Base-by-base conservation (phyloP, 2,888 invertebrate species). In the Myopa testacea region DNA sequence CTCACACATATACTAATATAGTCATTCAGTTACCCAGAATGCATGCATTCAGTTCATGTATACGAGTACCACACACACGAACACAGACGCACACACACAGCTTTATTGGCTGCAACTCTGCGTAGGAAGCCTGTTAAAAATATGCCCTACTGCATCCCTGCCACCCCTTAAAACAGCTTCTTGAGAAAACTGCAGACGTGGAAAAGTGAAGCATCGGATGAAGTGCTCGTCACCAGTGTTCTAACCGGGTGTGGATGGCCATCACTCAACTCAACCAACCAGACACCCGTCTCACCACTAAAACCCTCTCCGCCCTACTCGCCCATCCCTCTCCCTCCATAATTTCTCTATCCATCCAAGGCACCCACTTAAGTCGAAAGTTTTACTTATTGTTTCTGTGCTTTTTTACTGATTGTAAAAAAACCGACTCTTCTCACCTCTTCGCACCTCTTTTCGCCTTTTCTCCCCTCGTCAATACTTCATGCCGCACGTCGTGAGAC, bases 81-180 rank as follows among this genome's bases (percentile, higher is more conserved):
- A 60, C 60, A 62, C 69, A n/a, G n/a, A 37, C 5, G 26, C 72
- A 75, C 50, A 52, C 38, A 52, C 26, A n/a, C 52, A n/a, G n/a
- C 10, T 60, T n/a, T 63, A 62, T 76, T 45, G 1, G 73, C 52
- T 63, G 40, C 34, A 19, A 50, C 16, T 70, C 19, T 26, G 62
- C 50, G 62, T 81, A 86, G 87, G 86, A 87, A 87, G 87, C 87
- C 87, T n/a, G 86, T 86, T 86, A 86, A 87, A 87, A 87, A 86
- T 87, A 84, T 84, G 85, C 86, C 45, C 10, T 3, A 45, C 45
- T 45, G 7, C 45, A 10, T 45, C 45, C 10, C 4, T 10, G 45
- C 45, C 45, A 8, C 45, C 45, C 6, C 45, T 6, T 1, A 1
- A 10, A 45, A 1, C 7, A 8, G 45, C 45, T 87, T 84, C 87